Evolutionary conservation across 1,140 invertebrate genomes (phyloP), one percentile per base, ranked within the genome.

Genomic region (Chionoecetes opilio): DNA sequence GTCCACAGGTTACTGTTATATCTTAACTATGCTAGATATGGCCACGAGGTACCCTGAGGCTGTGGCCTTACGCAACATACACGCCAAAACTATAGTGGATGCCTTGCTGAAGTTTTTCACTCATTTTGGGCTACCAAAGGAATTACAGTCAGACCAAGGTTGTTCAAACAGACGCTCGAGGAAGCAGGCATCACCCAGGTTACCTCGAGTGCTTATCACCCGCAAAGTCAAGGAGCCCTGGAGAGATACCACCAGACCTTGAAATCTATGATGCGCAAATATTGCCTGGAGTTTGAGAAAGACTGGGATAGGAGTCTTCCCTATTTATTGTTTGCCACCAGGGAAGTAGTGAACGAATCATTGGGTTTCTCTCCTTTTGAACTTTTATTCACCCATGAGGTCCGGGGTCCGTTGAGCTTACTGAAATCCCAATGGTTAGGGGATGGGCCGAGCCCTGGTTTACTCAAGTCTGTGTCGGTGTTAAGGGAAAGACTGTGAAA

Each of bases 31-130:
- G 0, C 86, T 94, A 6, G 29, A 63, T 17, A 14, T 11, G 5
- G 26, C 86, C 34, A 94, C 85, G 34, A 35, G 86, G 31, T 89
- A 89, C 53, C 41, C 86, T 89, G 93, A 94, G 75, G n/a, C 86
- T 5, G 37, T 94, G 1, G 46, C 85, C 17, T n/a, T 89, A 35
- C 6, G 93, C 17, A 89, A 34, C 35, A 86, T 84, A 0, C 38
- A 35, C 3, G 82, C 82, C 32, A 91, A 26, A n/a, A n/a, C n/a
- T 11, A 6, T 29, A 86, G 84, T 85, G 29, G 92, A 46, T 85
- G 14, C n/a, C 6, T 3, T 85, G 38, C 6, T n/a, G n/a, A n/a
- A 38, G 5, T 93, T 85, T 29, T 93, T 85, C 82, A 38, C 92
- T n/a, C 1, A 9, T 2, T 92, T 92, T 92, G 91, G 91, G 31